Percentiles rank a stretch among this genome's conserved stretches.
Evolutionary conservation across 2,113 vertebrate genomes (phyloP).

Genomic region (Equus przewalskii): DNA sequence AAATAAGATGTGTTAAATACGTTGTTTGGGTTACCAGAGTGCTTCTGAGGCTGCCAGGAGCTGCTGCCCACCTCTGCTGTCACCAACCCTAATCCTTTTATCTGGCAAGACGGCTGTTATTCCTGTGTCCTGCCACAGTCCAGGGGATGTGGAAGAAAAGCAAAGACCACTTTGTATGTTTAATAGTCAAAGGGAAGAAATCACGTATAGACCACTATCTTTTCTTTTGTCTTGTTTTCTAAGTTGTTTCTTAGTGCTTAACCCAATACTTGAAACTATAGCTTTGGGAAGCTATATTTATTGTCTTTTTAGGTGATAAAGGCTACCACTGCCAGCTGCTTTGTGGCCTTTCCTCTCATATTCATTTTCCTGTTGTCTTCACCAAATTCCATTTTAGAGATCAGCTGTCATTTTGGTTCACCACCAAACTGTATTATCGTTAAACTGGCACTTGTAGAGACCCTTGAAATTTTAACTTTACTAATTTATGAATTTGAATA

Average conservation of each 20-base stretch:
- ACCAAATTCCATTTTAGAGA: not conserved
- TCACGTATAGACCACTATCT: not conserved
- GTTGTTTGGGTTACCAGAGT: not conserved
- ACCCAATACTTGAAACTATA: not conserved
- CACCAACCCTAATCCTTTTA: not conserved
- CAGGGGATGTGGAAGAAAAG: not conserved
- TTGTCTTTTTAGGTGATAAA: not conserved
- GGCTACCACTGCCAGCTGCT: not conserved
- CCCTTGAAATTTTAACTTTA: slow-evolving; percentile 6
- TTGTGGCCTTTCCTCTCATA: not conserved
- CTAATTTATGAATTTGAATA: not conserved
- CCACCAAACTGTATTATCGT: not conserved
- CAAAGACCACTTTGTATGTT: not conserved
- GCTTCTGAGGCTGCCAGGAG: not conserved
- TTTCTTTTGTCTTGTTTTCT: not conserved
- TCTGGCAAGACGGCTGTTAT: not conserved
- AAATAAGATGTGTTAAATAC: not conserved
- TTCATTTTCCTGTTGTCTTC: not conserved
- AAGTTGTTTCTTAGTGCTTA: not conserved
- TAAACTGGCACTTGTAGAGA: not conserved
- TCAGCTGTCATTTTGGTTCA: slow-evolving; percentile 24
- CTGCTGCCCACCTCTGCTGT: not conserved
- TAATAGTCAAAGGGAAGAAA: not conserved
- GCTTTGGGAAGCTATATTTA: not conserved
- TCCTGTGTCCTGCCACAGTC: not conserved